These are phyloP conservation scores for Rhineura floridana DNA, from an alignment of 2,113 vertebrate genomes.

Conservation along the genomic window DNA sequence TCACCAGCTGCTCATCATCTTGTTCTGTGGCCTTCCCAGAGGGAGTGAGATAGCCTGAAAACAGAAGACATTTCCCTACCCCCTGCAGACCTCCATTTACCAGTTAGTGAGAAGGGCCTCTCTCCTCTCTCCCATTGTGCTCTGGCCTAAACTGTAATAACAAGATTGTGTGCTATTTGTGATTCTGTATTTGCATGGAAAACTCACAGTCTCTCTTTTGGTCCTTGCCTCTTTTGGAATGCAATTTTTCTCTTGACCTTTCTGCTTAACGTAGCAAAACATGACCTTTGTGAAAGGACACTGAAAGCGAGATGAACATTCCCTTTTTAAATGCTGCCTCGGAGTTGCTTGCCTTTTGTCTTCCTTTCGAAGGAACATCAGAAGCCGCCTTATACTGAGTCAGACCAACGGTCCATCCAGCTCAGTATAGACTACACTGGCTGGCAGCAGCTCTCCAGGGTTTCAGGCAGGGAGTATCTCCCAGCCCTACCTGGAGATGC, in stretches of 20 bases:
- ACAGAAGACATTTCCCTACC: slow-evolving; percentile 25
- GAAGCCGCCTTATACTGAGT: too few species aligned
- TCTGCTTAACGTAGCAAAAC: slow-evolving; percentile 85
- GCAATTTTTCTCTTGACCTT: slow-evolving; percentile 92
- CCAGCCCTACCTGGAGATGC: too few species aligned
- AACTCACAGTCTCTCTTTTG: slow-evolving; percentile 64
- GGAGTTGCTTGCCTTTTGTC: slow-evolving; percentile 37
- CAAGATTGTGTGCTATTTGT: slow-evolving; percentile 75
- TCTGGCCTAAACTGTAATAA: slow-evolving; percentile 67
- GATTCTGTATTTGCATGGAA: slow-evolving; percentile 86
- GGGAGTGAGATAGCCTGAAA: slow-evolving; percentile 26
- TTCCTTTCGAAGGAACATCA: too few species aligned
- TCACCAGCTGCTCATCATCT: neutral
- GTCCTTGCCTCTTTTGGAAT: slow-evolving; percentile 78
- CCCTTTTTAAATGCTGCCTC: slow-evolving; percentile 53
- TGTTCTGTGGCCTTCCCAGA: neutral
- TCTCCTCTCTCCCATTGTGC: slow-evolving; percentile 44
- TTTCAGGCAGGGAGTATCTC: too few species aligned
- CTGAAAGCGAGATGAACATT: slow-evolving; percentile 69
- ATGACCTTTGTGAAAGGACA: slow-evolving; percentile 91
- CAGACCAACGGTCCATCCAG: too few species aligned
- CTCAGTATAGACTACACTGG: too few species aligned
- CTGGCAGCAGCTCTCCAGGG: too few species aligned
- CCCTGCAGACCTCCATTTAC: slow-evolving; percentile 50
- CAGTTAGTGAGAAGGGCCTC: slow-evolving; percentile 19